These are phyloP conservation scores for Orchestes rusci DNA, from an alignment of 2,888 invertebrate genomes.

Conservation along the genomic window DNA sequence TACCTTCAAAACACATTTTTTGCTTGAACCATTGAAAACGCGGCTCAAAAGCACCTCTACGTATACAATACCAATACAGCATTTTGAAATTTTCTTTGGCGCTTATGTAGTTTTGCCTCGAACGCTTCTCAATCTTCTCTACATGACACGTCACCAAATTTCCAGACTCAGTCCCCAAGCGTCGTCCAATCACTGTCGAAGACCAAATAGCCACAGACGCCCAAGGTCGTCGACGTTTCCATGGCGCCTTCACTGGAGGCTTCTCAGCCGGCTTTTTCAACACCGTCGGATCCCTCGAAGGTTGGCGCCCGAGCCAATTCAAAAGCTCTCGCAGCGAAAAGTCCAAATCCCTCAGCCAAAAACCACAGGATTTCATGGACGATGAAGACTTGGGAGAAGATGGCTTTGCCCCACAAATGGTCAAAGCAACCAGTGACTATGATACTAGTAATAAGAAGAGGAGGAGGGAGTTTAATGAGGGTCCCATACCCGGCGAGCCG, in stretches of 20 bases:
- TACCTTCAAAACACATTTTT: too few species aligned
- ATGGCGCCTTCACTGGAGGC: constrained; percentile 96
- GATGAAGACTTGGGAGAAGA: constrained; percentile 92
- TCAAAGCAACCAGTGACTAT: constrained; percentile 77
- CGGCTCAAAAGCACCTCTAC: too few species aligned
- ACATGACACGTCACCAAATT: not conserved
- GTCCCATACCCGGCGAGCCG: constrained; percentile 56
- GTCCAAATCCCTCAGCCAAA: constrained; percentile 50
- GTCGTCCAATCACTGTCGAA: constrained; percentile 69
- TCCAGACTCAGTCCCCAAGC: constrained; percentile 69
- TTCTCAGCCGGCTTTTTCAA: constrained; percentile 98
- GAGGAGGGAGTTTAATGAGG: constrained; percentile 35
- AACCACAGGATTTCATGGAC: constrained; percentile 96
- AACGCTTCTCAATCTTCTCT: too few species aligned
- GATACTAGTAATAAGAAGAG: constrained; percentile 45
- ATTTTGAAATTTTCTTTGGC: too few species aligned
- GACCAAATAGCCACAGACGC: constrained; percentile 89
- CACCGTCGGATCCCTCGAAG: constrained; percentile 91
- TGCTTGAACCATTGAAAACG: too few species aligned
- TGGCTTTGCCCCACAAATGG: constrained; percentile 86
- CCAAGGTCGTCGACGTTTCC: constrained; percentile 85
- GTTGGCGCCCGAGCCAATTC: constrained; percentile 87
- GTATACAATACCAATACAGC: too few species aligned
- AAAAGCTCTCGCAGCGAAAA: constrained; percentile 79
- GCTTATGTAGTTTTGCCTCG: too few species aligned